Conservation (phyloP, 2,797 vertebrate genomes). For the Poecilia wingei region DNA sequence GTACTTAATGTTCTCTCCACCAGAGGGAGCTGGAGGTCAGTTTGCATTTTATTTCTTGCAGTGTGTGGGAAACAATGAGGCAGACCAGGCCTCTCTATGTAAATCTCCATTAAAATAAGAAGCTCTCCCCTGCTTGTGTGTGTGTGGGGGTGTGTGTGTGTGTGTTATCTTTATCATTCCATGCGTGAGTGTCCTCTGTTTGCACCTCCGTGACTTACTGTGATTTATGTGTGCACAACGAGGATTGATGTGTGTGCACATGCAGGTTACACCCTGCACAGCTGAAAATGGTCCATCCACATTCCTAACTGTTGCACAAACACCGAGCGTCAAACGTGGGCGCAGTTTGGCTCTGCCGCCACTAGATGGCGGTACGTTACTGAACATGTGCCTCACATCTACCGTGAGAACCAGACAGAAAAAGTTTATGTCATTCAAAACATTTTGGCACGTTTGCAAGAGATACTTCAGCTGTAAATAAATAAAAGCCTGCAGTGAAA, state of each 20-base stretch:
- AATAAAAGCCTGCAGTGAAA: neutral
- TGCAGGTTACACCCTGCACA: neutral
- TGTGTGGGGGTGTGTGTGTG: too few species aligned
- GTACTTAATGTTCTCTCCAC: conserved; percentile 29
- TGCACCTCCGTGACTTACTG: conserved; percentile 8
- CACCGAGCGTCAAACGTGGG: neutral
- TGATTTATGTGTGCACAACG: conserved; percentile 16
- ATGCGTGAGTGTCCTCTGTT: neutral
- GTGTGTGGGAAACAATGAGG: neutral
- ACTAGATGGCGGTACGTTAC: conserved; percentile 63
- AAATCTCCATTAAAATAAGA: neutral
- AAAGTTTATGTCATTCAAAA: neutral
- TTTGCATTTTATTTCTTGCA: neutral
- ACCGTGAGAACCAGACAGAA: neutral
- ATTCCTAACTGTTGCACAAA: conserved; percentile 51
- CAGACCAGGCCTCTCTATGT: neutral
- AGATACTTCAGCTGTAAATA: neutral
- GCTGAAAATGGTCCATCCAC: conserved; percentile 4
- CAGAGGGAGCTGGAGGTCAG: conserved; percentile 20
- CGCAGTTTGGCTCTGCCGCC: conserved; percentile 17
- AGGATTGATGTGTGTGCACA: conserved; percentile 13
- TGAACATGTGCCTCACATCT: neutral
- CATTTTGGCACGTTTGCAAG: neutral
- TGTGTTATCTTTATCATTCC: neutral
- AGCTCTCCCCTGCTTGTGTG: neutral